Conservation (phyloP, 2,888 invertebrate species). For the Podotricha telesiphe region DNA sequence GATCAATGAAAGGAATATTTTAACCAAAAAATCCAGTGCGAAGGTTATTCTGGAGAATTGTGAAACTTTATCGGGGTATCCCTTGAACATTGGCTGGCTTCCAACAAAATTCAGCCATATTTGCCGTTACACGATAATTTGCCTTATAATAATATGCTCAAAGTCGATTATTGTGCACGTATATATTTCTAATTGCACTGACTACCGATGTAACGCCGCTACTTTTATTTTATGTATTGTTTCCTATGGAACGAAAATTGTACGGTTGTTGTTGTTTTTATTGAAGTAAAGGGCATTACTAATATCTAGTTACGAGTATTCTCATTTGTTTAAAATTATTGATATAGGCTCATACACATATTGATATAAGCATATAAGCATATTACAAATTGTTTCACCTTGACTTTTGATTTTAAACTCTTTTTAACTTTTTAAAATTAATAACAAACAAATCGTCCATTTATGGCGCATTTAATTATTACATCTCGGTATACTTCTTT, state of each 20-base stretch:
- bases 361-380: no score
- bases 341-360: no score
- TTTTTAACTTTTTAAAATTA: no score
- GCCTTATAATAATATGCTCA: conserved; percentile 9
- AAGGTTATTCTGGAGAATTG: conserved; percentile 42
- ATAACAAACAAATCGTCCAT: no score
- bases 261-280: conserved; percentile 32
- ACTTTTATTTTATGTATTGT: conserved; percentile 45
- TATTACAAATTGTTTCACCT: not conserved
- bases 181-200: conserved; percentile 22
- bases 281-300: conserved; percentile 9
- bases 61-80: conserved; percentile 42
- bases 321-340: not conserved
- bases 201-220: conserved; percentile 36
- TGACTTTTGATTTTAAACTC: no score
- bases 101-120: conserved; percentile 31
- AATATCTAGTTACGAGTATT: not conserved
- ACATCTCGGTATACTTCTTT: no score
- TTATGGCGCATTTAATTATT: no score
- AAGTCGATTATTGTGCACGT: conserved; percentile 24
- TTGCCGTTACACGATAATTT: conserved; percentile 22
- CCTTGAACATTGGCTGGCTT: conserved; percentile 39
- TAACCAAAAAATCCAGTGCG: conserved; percentile 40
- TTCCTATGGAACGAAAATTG: conserved; percentile 37
- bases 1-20: conserved; percentile 35